Conservation (phyloP, 2,888 invertebrate species). For the Drosophila prostipennis region DNA sequence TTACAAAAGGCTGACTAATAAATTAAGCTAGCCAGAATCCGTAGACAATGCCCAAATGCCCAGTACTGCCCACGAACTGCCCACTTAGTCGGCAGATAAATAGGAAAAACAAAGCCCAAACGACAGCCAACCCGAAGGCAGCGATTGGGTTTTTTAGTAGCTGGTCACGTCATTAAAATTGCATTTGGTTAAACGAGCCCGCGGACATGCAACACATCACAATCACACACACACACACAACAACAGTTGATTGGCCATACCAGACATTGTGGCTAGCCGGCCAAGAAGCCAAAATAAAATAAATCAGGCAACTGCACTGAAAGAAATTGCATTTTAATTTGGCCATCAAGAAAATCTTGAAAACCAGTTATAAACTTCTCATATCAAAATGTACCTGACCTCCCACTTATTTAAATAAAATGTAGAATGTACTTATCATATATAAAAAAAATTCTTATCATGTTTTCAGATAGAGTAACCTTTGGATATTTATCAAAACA, state of each 20-base stretch:
- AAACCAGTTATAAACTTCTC: too few species aligned
- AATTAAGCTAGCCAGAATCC: constrained; percentile 56
- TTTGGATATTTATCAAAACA: neutral
- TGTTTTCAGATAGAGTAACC: neutral
- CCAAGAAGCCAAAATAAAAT: constrained; percentile 17
- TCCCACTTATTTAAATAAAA: neutral
- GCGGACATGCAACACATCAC: constrained; percentile 28
- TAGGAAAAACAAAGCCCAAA: constrained; percentile 52
- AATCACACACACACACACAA: constrained; percentile 14
- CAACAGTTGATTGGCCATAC: constrained; percentile 47
- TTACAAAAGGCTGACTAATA: constrained; percentile 55
- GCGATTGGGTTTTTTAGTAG: constrained; percentile 59
- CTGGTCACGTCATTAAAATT: constrained; percentile 70
- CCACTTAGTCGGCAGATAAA: constrained; percentile 61
- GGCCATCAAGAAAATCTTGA: neutral
- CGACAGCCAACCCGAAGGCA: constrained; percentile 35
- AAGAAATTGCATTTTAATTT: neutral
- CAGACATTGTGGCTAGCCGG: constrained; percentile 66
- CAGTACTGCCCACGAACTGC: constrained; percentile 56
- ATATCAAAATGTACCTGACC: neutral
- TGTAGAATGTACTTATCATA: neutral
- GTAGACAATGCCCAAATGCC: constrained; percentile 33
- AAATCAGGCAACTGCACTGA: constrained; percentile 19
- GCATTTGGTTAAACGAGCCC: constrained; percentile 68
- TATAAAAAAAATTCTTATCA: too few species aligned